phyloP scores from a whole-genome alignment of 2,888 invertebrate species.

The Sinhomidia bicolor region DNA sequence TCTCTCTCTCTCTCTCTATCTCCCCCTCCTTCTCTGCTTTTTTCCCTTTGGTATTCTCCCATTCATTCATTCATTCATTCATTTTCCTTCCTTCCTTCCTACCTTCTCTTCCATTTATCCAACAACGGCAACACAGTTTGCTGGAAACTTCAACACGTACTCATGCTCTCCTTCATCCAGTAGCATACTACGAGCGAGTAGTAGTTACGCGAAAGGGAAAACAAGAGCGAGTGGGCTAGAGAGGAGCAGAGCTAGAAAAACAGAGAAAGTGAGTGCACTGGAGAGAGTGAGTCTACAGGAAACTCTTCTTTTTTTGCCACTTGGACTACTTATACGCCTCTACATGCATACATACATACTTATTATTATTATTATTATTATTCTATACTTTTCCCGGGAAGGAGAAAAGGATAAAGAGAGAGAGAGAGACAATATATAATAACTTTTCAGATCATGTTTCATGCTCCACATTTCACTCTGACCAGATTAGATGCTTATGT shows the following conservation, averaged over 20 bases:
- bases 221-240: neutral
- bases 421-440: neutral
- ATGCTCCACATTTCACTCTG: conserved; percentile 72
- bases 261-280: neutral
- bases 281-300: neutral
- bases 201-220: conserved; percentile 11
- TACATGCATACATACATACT: neutral
- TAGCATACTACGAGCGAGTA: neutral
- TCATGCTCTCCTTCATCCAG: neutral
- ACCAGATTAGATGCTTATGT: conserved; percentile 67
- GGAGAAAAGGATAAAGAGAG: neutral
- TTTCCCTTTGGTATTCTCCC: neutral
- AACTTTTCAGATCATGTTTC: conserved; percentile 68
- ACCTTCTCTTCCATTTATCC: too few species aligned
- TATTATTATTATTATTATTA: too few species aligned
- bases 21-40: conserved; percentile 39
- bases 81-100: neutral
- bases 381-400: neutral
- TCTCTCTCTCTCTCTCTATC: too few species aligned
- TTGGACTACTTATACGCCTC: conserved; percentile 23
- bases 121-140: too few species aligned
- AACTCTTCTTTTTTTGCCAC: neutral
- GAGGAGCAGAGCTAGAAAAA: neutral
- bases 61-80: neutral
- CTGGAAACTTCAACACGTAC: conserved; percentile 32